These are phyloP conservation scores for Glaucomys volans DNA, from an alignment of 2,113 vertebrate genomes.

Conservation along the genomic window DNA sequence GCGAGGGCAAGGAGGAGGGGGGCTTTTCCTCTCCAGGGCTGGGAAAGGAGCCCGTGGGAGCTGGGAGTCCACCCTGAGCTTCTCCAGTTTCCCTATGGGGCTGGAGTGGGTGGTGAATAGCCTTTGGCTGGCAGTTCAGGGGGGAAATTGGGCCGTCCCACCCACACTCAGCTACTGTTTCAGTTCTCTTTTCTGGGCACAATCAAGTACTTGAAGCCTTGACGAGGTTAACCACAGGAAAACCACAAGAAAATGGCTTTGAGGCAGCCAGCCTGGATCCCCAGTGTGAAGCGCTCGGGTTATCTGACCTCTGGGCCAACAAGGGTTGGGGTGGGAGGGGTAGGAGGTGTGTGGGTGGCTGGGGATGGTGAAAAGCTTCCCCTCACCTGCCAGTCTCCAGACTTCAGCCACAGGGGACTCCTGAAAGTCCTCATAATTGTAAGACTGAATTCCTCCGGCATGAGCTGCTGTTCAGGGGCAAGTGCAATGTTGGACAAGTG, in stretches of 20 bases:
- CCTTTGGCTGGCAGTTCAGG: not conserved
- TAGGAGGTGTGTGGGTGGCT: too few species aligned
- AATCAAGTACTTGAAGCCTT: conserved; percentile 64
- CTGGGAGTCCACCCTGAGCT: rapidly evolving
- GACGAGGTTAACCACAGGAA: conserved; percentile 79
- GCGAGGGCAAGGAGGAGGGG: not conserved
- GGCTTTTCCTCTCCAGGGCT: too few species aligned
- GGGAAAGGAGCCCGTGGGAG: rapidly evolving
- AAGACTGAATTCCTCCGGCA: not conserved
- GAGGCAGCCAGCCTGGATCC: conserved; percentile 56
- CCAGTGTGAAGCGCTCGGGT: conserved; percentile 9
- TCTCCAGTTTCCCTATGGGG: not conserved
- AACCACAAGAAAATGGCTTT: conserved; percentile 74
- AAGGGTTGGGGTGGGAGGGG: not conserved
- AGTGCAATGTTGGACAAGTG: not conserved
- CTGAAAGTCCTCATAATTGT: not conserved
- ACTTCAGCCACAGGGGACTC: not conserved
- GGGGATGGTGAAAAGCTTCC: not conserved
- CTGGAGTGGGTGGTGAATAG: not conserved
- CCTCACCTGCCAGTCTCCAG: not conserved
- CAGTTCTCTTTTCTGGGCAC: conserved; percentile 78
- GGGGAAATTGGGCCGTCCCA: conserved; percentile 32
- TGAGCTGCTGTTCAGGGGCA: not conserved
- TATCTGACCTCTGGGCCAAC: conserved; percentile 32
- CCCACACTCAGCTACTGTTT: conserved; percentile 56